Base-by-base conservation (phyloP, 2,888 invertebrate species). In the Epirrhoe alternata region DNA sequence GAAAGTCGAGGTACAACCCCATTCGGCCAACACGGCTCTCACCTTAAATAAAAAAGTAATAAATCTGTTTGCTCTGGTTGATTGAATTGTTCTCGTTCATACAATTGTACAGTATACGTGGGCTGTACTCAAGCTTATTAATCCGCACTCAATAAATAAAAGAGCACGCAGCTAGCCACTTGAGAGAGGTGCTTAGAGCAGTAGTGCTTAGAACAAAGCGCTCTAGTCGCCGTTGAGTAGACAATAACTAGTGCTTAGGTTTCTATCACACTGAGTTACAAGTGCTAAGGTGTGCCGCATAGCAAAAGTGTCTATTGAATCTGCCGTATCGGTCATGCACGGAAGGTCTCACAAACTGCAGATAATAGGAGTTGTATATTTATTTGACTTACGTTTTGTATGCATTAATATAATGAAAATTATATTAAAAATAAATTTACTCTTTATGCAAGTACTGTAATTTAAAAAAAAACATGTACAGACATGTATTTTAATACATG, bases 201-300 rank as follows among this genome's bases (percentile, higher is more conserved):
- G 60, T 60, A 68, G 68, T 68, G 61, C 68, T 73, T 55, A 61
- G 61, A 49, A 72, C 70, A 73, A 71, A 70, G 70, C 71, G 55
- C 53, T 58, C 71, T 62, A 69, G 63, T 69, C 66, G 59, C 59
- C 66, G 61, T 69, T 70, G 69, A 69, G 62, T 66, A 71, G 68
- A 70, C 69, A 71, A 71, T 73, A 73, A 71, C 70, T 69, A 73
- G 71, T 71, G 63, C 70, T 70, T 64, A 70, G 24, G 61, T 38
- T 64, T 69, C 52, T 63, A 12, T 8, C 63, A 56, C 31, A 66
- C 51, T 38, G 51, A 4, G 17, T 45, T 5, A n/a, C 38, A 45
- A 49, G 42, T 17, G 10, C 35, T 53, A 35, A 7, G 47, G 2
- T 33, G 31, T 30, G 38, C 14, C 38, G 49, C 16, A 8, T 35